These are phyloP conservation scores for Dugesia japonica DNA, from an alignment of 2,888 invertebrate species.

Conservation along the genomic window DNA sequence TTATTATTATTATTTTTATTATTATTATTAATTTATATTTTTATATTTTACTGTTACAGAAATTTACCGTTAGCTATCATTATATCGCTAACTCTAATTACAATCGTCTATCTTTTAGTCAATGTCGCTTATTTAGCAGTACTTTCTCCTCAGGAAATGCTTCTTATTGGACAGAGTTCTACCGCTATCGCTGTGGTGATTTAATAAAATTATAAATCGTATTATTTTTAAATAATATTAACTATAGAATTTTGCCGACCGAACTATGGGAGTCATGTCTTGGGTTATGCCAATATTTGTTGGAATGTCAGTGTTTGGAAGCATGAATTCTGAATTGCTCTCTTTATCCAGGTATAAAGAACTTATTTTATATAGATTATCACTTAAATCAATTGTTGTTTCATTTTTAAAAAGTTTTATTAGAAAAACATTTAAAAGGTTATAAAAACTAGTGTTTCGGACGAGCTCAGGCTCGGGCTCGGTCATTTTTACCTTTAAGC, in stretches of 20 bases:
- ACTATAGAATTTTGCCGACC: slow-evolving; percentile 16
- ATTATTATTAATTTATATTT: no score
- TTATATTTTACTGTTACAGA: not conserved
- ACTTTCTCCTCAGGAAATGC: slow-evolving; percentile 21
- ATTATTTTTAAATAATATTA: not conserved
- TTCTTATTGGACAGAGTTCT: slow-evolving; percentile 49
- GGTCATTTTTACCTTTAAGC: no score
- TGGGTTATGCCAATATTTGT: slow-evolving; percentile 21
- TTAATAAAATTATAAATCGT: no score
- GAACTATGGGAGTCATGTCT: slow-evolving; percentile 17
- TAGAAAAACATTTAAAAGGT: no score
- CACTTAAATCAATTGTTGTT: no score
- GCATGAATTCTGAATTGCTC: slow-evolving; percentile 20
- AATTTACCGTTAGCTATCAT: slow-evolving; percentile 26
- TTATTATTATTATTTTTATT: no score
- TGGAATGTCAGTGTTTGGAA: slow-evolving; percentile 17
- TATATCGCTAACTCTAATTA: slow-evolving; percentile 20
- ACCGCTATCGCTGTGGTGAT: slow-evolving; percentile 63
- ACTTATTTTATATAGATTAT: no score
- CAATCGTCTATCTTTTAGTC: slow-evolving; percentile 3
- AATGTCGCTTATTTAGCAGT: slow-evolving; percentile 27
- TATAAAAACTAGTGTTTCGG: no score
- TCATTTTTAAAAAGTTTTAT: no score
- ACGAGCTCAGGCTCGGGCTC: no score
- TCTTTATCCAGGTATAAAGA: slow-evolving; percentile 10